These are phyloP conservation scores for Girardinus metallicus DNA, from an alignment of 2,797 vertebrate genomes.

Conservation along the genomic window DNA sequence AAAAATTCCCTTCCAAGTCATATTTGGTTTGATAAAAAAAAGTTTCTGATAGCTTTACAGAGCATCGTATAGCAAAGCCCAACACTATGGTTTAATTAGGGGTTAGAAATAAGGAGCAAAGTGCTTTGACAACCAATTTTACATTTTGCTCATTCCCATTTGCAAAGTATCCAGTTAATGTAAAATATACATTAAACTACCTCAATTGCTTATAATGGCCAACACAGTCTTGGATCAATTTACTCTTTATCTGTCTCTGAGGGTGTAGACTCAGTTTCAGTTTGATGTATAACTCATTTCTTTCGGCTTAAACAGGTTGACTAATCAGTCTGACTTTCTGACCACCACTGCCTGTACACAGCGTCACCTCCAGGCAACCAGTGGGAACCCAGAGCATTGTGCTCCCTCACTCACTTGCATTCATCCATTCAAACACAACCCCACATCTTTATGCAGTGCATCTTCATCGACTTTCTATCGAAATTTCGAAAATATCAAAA, in stretches of 20 bases:
- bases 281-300: not conserved
- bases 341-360: slow-evolving; percentile 15
- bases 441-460: too few species aligned
- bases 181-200: not conserved
- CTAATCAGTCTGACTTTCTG: slow-evolving; percentile 11
- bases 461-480: not conserved
- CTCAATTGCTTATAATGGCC: not conserved
- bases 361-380: slow-evolving; percentile 79
- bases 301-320: not conserved
- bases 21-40: not conserved
- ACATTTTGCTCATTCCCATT: not conserved
- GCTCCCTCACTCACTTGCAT: not conserved
- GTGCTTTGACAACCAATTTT: not conserved
- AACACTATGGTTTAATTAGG: not conserved
- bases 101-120: not conserved
- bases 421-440: not conserved
- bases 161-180: not conserved
- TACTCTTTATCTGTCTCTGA: not conserved
- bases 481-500: not conserved
- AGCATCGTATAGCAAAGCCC: not conserved
- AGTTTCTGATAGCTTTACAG: not conserved
- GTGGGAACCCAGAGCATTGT: slow-evolving; percentile 65
- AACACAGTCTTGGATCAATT: too few species aligned
- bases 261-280: not conserved
- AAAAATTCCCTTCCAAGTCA: not conserved